These are phyloP conservation scores for Platorchestia sp. DNA, from an alignment of 1,140 invertebrate genomes.

Conservation along the genomic window DNA sequence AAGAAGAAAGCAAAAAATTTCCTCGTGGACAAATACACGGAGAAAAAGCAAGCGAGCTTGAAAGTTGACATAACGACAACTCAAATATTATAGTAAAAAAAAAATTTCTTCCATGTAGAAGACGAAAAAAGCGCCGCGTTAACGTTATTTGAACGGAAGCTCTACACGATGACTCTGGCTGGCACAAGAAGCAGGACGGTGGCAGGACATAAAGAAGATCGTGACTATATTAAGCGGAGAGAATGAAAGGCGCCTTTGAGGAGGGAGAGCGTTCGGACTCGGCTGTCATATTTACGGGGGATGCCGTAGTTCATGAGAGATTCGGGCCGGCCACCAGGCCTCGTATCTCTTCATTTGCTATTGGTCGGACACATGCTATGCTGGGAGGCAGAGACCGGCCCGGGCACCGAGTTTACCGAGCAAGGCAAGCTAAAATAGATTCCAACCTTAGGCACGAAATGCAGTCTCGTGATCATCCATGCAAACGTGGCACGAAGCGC, in stretches of 20 bases:
- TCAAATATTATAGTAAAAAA: neutral
- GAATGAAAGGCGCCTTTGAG: neutral
- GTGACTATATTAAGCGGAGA: neutral
- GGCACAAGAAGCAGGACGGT: neutral
- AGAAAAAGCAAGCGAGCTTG: neutral
- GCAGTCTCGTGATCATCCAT: too few relatives aligned
- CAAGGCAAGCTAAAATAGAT: neutral
- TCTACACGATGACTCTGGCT: neutral
- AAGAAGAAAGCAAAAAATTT: too few relatives aligned
- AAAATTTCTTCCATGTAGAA: neutral
- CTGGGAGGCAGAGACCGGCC: neutral
- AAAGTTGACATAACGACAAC: neutral
- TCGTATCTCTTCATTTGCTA: constrained; percentile 1
- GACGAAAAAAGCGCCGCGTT: neutral
- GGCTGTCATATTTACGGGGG: neutral
- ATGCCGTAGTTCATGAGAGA: neutral
- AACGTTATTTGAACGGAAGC: neutral
- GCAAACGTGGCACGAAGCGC: too few relatives aligned
- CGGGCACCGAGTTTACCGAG: neutral
- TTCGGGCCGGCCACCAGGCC: too few relatives aligned
- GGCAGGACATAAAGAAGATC: neutral
- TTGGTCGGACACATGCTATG: neutral
- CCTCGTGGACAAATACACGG: too few relatives aligned
- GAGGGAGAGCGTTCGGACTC: neutral
- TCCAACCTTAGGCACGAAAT: neutral